A percentile compares a stretch with the other conserved stretches of the same genome.
Evolutionary conservation across 2,113 vertebrate species (phyloP).

Genomic region (Hirundichthys speculiger): DNA sequence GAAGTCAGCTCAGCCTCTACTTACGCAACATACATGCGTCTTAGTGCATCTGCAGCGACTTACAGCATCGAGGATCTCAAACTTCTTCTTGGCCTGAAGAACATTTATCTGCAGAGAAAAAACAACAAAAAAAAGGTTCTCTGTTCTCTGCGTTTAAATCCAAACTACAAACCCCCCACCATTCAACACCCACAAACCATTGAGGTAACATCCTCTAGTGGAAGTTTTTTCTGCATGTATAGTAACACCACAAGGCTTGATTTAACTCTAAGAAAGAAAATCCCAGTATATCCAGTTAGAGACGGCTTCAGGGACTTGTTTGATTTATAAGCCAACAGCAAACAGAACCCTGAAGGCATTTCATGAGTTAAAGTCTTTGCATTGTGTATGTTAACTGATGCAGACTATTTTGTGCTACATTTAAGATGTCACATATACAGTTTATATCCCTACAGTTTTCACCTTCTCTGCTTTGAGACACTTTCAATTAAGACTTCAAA

Average conservation of each 20-base stretch:
- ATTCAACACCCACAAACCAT: neutral
- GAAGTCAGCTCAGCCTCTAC: neutral
- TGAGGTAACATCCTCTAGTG: constrained; percentile 39
- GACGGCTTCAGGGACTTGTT: neutral
- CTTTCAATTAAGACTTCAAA: constrained; percentile 40
- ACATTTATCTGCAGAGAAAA: constrained; percentile 89
- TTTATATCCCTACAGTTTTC: constrained; percentile 16
- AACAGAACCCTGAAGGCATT: neutral
- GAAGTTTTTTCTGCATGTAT: neutral
- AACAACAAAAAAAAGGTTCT: no score
- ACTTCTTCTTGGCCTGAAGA: constrained; percentile 98
- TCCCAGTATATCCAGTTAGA: neutral
- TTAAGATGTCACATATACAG: constrained; percentile 42
- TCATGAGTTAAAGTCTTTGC: neutral
- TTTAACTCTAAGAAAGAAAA: neutral
- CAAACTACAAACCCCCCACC: no score
- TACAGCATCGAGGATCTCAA: constrained; percentile 96
- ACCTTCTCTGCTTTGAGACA: constrained; percentile 47
- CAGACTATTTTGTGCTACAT: constrained; percentile 44
- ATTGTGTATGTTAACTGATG: constrained; percentile 9
- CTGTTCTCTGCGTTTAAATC: no score
- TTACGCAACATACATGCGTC: neutral
- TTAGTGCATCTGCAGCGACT: constrained; percentile 52
- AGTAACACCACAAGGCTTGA: neutral
- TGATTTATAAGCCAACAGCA: neutral